Conservation (phyloP, 2,888 invertebrate species). For the Lochmaea capreae region DNA sequence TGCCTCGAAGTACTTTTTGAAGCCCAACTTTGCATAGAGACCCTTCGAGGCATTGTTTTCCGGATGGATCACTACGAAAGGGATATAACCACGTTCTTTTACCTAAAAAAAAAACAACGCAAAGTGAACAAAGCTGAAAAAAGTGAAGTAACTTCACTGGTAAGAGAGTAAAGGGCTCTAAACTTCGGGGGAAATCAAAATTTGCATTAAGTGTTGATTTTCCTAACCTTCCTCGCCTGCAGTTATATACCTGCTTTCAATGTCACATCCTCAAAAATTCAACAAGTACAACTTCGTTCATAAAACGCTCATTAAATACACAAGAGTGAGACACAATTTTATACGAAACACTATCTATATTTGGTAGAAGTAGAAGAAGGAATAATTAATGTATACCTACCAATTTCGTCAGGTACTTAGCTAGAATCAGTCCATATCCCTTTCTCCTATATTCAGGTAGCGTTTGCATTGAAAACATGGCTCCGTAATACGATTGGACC, state of each 20-base stretch:
- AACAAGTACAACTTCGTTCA: no score
- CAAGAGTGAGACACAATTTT: background rate
- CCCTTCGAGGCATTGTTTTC: conserved; percentile 89
- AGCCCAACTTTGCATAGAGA: conserved; percentile 85
- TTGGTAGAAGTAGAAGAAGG: background rate
- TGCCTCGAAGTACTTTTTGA: conserved; percentile 82
- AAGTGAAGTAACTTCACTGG: no score
- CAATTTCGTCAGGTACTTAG: conserved; percentile 70
- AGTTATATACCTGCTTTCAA: no score
- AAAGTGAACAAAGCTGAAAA: background rate
- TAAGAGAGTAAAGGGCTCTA: no score
- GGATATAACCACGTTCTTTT: conserved; percentile 73
- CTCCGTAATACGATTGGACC: conserved; percentile 91
- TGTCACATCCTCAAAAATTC: no score
- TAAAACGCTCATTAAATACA: no score
- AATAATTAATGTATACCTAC: conserved; percentile 43
- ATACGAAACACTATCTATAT: background rate
- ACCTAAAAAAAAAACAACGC: conserved; percentile 52
- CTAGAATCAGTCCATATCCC: conserved; percentile 78
- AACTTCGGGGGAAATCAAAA: no score
- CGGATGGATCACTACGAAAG: conserved; percentile 88
- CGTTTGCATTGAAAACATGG: conserved; percentile 94
- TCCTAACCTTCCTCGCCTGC: no score
- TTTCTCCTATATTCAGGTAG: conserved; percentile 65
- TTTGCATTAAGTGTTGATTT: no score